phyloP scores from a whole-genome alignment of 2,888 invertebrate genomes.

The Drosophila phalerata region DNA sequence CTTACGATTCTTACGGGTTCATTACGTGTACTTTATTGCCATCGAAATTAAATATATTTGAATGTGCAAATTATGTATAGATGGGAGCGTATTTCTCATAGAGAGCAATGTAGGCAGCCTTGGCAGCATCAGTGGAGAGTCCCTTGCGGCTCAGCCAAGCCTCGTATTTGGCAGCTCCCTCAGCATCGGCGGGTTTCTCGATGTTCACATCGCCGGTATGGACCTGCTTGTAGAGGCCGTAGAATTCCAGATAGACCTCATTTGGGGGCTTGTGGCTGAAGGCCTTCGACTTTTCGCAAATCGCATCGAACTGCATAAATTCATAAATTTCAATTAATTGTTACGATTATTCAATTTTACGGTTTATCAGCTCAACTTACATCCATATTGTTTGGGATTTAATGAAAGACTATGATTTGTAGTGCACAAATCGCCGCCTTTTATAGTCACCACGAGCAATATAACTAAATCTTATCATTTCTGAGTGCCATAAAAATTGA shows the following conservation, averaged over 20 bases:
- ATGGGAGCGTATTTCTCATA: slow-evolving; percentile 87
- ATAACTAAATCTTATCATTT: slow-evolving; percentile 66
- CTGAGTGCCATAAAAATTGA: slow-evolving; percentile 8
- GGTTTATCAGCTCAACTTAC: slow-evolving; percentile 50
- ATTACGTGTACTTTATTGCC: slow-evolving; percentile 37
- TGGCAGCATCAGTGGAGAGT: slow-evolving; percentile 90
- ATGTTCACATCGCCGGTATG: slow-evolving; percentile 92
- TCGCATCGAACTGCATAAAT: slow-evolving; percentile 59
- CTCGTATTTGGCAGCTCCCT: slow-evolving; percentile 97
- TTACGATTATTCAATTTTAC: slow-evolving; percentile 6
- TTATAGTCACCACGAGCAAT: slow-evolving; percentile 56
- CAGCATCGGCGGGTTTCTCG: slow-evolving; percentile 94
- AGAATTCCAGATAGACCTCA: slow-evolving; percentile 92
- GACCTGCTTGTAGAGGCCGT: slow-evolving; percentile 94
- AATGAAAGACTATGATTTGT: slow-evolving; percentile 58
- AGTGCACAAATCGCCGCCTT: slow-evolving; percentile 33
- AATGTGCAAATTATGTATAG: slow-evolving; percentile 81
- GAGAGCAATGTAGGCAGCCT: slow-evolving; percentile 91
- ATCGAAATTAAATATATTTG: slow-evolving; percentile 11
- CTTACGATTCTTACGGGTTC: slow-evolving; percentile 5
- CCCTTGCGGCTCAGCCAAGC: slow-evolving; percentile 95
- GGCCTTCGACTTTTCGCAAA: slow-evolving; percentile 87
- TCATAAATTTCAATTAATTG: slow-evolving; percentile 1
- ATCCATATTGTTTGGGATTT: slow-evolving; percentile 57
- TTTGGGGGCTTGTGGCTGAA: slow-evolving; percentile 92